Evolutionary conservation across 2,113 vertebrate genomes (phyloP).

Genomic region (Campylomormyrus numenius): DNA sequence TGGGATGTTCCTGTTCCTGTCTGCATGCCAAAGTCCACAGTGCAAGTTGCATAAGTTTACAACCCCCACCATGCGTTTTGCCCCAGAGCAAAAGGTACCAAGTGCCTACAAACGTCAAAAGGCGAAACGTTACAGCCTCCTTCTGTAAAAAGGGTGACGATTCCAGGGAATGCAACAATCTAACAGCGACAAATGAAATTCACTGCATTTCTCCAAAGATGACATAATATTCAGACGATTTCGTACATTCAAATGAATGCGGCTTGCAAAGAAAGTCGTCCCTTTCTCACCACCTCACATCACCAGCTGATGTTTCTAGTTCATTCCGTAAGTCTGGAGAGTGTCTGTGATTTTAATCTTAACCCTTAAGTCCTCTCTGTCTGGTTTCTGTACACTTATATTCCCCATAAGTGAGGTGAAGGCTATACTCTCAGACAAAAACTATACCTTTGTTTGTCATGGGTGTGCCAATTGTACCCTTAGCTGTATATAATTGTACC

Average conservation of each 20-base stretch:
- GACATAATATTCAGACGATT: background rate
- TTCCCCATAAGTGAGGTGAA: background rate
- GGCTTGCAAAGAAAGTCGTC: background rate
- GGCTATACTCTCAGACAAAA: background rate
- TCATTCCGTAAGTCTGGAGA: background rate
- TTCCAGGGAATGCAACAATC: background rate
- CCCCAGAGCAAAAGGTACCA: background rate
- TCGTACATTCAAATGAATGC: background rate
- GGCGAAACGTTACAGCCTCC: background rate
- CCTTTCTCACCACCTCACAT: background rate
- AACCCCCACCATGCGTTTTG: background rate
- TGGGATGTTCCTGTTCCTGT: no score
- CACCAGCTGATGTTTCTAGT: background rate
- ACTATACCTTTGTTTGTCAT: no score
- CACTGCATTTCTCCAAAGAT: background rate
- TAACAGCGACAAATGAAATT: background rate
- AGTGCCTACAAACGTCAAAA: background rate
- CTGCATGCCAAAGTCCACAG: background rate
- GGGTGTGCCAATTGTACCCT: no score
- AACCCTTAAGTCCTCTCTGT: background rate
- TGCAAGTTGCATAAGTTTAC: constrained; percentile 6
- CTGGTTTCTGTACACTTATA: background rate
- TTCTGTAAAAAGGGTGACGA: background rate
- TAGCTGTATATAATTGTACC: no score
- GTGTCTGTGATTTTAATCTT: background rate